These are phyloP conservation scores for Criorhina ranunculi DNA, from an alignment of 2,888 invertebrate genomes.

Conservation along the genomic window DNA sequence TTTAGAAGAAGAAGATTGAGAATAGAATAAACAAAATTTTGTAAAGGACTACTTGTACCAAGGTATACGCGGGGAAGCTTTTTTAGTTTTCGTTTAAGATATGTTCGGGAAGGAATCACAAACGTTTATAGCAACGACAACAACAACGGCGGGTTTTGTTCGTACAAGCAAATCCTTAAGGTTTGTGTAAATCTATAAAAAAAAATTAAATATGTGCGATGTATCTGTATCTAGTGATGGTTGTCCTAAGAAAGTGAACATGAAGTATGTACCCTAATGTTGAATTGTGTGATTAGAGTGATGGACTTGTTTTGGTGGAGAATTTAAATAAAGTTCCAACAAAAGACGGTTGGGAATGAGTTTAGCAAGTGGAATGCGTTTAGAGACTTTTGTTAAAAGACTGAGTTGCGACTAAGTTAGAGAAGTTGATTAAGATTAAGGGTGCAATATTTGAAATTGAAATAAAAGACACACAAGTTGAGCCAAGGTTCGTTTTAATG, in stretches of 20 bases:
- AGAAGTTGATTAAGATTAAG: too few species aligned
- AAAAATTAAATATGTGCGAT: background rate
- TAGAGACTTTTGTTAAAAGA: too few species aligned
- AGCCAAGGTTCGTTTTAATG: too few species aligned
- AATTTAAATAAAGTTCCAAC: too few species aligned
- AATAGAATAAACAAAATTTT: conserved; percentile 50
- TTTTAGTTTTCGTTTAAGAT: conserved; percentile 74
- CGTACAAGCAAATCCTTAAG: conserved; percentile 71
- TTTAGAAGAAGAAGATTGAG: conserved; percentile 25
- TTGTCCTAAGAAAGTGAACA: background rate
- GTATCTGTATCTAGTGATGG: background rate
- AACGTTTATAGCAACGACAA: conserved; percentile 55
- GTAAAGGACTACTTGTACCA: conserved; percentile 47
- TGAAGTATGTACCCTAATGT: background rate
- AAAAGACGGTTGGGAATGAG: too few species aligned
- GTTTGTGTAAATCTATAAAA: conserved; percentile 36
- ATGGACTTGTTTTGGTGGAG: background rate
- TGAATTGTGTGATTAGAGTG: background rate
- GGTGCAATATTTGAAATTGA: too few species aligned
- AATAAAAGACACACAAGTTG: too few species aligned
- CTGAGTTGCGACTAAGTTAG: too few species aligned
- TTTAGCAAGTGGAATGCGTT: too few species aligned
- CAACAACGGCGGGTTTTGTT: conserved; percentile 74
- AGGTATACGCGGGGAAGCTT: conserved; percentile 60
- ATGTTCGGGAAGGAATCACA: conserved; percentile 75